Evolutionary conservation across 2,888 invertebrate genomes (phyloP), one percentile per base, ranked within the genome.

Genomic region (Drosophila multiciliata): DNA sequence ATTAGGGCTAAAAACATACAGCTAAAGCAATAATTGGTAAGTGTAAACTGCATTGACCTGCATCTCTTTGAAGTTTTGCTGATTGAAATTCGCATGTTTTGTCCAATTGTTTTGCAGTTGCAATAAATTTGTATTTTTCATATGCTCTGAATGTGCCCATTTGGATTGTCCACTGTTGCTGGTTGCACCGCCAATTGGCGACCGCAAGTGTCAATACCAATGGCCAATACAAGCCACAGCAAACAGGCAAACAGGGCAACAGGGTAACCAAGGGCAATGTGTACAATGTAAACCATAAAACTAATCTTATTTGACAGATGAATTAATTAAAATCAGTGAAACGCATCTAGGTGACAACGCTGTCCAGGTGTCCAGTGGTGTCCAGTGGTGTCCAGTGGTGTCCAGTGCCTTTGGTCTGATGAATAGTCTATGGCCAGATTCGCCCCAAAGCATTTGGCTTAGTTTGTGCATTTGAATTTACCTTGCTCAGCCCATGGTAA

Each of bases 291-390:
- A 80, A 78, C 90, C 79, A 89, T 91, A 91, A 89, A 91, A 90
- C 91, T 90, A 91, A 91, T 90, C 90, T 89, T 86, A 83, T 91
- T 90, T 91, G 91, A 91, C 91, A 91, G 90, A 85, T 90, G 91
- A 91, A 90, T 91, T 90, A 90, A 90, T 91, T 91, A 90, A 91
- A 90, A 90, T 90, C 91, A 86, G 88, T 80, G 78, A 75, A 85
- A 82, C 79, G 80, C 86, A 90, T 89, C 90, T 87, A 83, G 76
- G 75, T 74, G 89, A 70, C 89, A 69, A 75, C 73, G 61, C 53
- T 48, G 82, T 20, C 73, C 73, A 42, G 59, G n/a, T 26, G 48
- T 45, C 8, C 42, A 23, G 23, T 32, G 36, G 38, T 65, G 38
- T 2, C 36, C 23, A 23, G 23, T 53, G 45, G 1, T 53, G 40